A percentile compares a stretch with the other conserved stretches of the same genome.
Evolutionary conservation across 1,140 invertebrate species (phyloP).

Genomic region (Dinoponera quadriceps): DNA sequence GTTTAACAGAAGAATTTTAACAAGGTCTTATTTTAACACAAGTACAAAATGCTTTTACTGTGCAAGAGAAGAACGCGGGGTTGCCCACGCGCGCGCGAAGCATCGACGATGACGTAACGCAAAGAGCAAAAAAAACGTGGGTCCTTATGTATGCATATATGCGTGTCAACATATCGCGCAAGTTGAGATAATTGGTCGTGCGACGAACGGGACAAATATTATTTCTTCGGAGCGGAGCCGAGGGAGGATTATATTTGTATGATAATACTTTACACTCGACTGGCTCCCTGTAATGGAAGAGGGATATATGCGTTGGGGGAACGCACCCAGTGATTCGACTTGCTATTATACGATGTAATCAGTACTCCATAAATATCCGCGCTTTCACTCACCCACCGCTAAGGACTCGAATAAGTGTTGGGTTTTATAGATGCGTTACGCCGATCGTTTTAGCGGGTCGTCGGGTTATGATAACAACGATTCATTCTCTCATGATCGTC

Average conservation of each 20-base stretch:
- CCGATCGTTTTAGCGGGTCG: slow-evolving; percentile 33
- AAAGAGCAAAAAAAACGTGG: slow-evolving; percentile 7
- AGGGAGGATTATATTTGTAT: slow-evolving; percentile 75
- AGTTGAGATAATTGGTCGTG: slow-evolving; percentile 74
- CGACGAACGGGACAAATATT: slow-evolving; percentile 72
- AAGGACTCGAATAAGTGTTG: slow-evolving; percentile 43
- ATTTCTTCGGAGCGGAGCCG: slow-evolving; percentile 60
- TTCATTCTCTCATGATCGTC: background rate
- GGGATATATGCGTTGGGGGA: slow-evolving; percentile 53
- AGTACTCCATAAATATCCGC: slow-evolving; percentile 72
- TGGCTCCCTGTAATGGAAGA: slow-evolving; percentile 58
- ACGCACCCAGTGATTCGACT: slow-evolving; percentile 64
- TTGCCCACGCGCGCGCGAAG: slow-evolving; percentile 13
- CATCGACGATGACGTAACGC: slow-evolving; percentile 15
- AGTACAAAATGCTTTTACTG: no score
- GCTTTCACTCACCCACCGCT: slow-evolving; percentile 57
- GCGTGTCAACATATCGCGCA: slow-evolving; percentile 66
- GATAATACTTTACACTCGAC: slow-evolving; percentile 70
- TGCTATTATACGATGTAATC: slow-evolving; percentile 74
- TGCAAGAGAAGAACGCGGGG: background rate
- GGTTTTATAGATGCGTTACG: slow-evolving; percentile 43
- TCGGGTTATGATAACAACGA: background rate
- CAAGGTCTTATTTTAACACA: no score
- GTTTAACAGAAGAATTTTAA: no score
- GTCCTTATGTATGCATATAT: slow-evolving; percentile 24